phyloP scores from a whole-genome alignment of 2,888 invertebrate species.

The Stenichneumon culpator region DNA sequence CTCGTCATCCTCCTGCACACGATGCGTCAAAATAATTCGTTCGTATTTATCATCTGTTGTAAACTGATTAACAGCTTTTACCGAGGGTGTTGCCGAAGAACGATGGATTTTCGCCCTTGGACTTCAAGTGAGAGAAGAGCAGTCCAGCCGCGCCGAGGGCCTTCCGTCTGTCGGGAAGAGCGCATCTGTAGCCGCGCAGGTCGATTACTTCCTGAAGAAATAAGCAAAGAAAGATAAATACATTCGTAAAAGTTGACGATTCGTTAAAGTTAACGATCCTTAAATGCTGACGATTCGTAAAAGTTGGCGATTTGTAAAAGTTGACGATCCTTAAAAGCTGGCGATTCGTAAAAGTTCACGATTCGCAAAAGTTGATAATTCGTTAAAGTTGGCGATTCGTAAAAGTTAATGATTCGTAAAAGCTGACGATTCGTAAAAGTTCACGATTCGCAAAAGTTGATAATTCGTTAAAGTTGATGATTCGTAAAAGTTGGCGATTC shows the following conservation, averaged over 20 bases:
- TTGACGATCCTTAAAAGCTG: no score
- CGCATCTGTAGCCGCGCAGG: slow-evolving; percentile 79
- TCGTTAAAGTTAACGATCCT: no score
- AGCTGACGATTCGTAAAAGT: no score
- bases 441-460: no score
- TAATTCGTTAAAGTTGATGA: no score
- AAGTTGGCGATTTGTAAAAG: no score
- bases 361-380: no score
- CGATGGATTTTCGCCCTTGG: slow-evolving; percentile 79
- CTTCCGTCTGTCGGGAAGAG: slow-evolving; percentile 76
- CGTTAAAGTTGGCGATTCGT: no score
- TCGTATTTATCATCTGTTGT: neutral
- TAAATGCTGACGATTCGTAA: no score
- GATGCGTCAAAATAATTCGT: neutral
- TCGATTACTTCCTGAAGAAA: slow-evolving; percentile 75
- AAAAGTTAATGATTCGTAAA: no score
- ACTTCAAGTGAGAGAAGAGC: slow-evolving; percentile 75
- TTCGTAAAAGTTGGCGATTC: no score
- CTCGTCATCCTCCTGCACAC: neutral
- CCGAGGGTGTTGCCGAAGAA: slow-evolving; percentile 81
- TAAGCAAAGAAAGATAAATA: neutral
- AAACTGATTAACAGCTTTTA: slow-evolving; percentile 50
- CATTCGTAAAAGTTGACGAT: neutral
- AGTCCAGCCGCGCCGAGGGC: slow-evolving; percentile 74
- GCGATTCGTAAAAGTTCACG: no score